Percentiles rank a stretch among this genome's conserved stretches.
Evolutionary conservation across 1,140 invertebrate genomes (phyloP).

Genomic region (Polypedilum vanderplanki): DNA sequence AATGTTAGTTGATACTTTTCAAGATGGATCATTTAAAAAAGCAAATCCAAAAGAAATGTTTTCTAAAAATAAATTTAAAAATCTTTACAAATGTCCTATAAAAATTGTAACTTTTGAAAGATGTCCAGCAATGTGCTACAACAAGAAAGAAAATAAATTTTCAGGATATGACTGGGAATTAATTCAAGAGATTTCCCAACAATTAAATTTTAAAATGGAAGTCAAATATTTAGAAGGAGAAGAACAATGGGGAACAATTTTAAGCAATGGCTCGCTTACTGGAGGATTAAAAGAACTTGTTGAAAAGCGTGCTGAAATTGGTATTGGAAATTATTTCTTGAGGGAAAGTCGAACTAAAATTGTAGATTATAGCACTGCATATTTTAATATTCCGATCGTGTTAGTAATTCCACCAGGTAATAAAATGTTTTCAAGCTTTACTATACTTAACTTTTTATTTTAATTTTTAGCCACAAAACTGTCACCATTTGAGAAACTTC

Average conservation of each 20-base stretch:
- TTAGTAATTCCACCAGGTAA: background rate
- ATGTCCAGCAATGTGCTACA: background rate
- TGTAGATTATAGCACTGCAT: background rate
- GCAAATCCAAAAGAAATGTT: background rate
- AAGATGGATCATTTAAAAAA: background rate
- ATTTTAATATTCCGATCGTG: background rate
- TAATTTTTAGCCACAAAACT: background rate
- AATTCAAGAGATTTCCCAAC: background rate
- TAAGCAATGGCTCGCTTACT: background rate
- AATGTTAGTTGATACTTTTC: background rate
- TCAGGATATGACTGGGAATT: background rate
- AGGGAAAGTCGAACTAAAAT: background rate
- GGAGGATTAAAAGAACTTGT: background rate
- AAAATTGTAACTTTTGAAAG: background rate
- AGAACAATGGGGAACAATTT: conserved; percentile 1
- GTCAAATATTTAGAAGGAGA: background rate
- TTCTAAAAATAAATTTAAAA: background rate
- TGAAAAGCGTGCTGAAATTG: background rate
- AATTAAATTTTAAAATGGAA: background rate
- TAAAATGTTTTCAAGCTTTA: background rate
- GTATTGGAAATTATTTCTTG: conserved; percentile 12
- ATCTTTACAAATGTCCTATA: background rate
- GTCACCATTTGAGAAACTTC: background rate
- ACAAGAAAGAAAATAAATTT: background rate
- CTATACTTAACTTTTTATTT: background rate